phyloP scores from a whole-genome alignment of 35 echinoderm and acorn worm species.

The Lytechinus pictus region DNA sequence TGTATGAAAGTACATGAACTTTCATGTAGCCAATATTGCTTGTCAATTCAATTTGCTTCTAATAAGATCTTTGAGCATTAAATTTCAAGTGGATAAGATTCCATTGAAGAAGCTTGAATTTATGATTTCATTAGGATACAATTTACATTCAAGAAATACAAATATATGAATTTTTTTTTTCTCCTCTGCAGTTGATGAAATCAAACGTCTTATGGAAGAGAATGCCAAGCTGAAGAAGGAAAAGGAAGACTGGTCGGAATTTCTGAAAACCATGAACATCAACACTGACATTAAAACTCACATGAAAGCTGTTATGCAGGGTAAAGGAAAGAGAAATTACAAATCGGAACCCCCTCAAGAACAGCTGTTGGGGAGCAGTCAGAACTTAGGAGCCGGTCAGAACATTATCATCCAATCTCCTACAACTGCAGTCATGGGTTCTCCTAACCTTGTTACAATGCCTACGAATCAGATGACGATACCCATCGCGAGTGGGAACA shows the following conservation, averaged over 20 bases:
- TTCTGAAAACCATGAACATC: constrained; percentile 75
- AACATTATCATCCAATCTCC: constrained; percentile 27
- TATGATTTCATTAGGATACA: too few relatives aligned
- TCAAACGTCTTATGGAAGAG: constrained; percentile 72
- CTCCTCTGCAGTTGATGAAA: constrained; percentile 71
- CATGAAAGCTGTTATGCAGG: background rate
- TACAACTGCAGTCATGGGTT: constrained; percentile 23
- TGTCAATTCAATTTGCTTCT: too few relatives aligned
- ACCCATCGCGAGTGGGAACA: constrained; percentile 9
- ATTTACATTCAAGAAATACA: too few relatives aligned
- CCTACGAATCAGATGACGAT: constrained; percentile 56
- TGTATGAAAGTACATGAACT: too few relatives aligned
- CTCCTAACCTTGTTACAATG: background rate
- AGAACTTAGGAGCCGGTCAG: constrained; percentile 1
- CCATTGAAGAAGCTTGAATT: too few relatives aligned
- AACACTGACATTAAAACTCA: constrained; percentile 45
- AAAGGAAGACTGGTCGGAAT: constrained; percentile 73
- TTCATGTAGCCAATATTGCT: too few relatives aligned
- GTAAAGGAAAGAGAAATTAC: background rate
- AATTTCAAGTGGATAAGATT: too few relatives aligned
- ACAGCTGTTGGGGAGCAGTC: background rate
- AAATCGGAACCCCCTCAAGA: constrained; percentile 6
- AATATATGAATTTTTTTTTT: constrained; percentile 15
- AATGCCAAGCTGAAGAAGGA: constrained; percentile 85
- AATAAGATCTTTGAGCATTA: too few relatives aligned